phyloP scores from a whole-genome alignment of 2,113 vertebrate species.

The Paedocypris sp. region DNA sequence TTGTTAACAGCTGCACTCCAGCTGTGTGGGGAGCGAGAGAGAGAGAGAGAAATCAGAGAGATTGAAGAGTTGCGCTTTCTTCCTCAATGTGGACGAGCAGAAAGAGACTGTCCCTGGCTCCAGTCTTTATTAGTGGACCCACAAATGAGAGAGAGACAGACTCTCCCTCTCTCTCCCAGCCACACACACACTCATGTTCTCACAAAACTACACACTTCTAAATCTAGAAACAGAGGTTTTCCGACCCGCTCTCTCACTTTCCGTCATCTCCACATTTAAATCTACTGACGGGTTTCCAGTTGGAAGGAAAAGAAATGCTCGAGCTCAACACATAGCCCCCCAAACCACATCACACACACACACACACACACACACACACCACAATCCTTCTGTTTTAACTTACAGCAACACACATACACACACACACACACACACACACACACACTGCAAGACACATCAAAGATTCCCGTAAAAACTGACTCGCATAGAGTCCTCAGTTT shows the following conservation, averaged over 20 bases:
- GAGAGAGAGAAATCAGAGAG: conserved; percentile 34
- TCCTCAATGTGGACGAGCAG: conserved; percentile 37
- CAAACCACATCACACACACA: conserved; percentile 65
- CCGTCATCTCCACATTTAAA: too few species aligned
- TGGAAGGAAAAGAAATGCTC: neutral
- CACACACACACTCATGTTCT: neutral
- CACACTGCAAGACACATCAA: conserved; percentile 64
- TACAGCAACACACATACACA: conserved; percentile 49
- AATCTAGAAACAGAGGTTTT: too few species aligned
- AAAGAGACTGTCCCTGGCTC: conserved; percentile 52
- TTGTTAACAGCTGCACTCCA: conserved; percentile 71
- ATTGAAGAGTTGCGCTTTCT: conserved; percentile 28
- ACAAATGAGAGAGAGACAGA: conserved; percentile 42
- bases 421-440: conserved; percentile 15
- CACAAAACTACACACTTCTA: too few species aligned
- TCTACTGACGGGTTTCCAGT: neutral
- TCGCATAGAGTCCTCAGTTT: conserved; percentile 58
- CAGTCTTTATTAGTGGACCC: conserved; percentile 57
- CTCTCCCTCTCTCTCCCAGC: too few species aligned
- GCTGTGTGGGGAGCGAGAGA: conserved; percentile 51
- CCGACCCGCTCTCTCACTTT: too few species aligned
- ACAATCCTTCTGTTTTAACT: conserved; percentile 70
- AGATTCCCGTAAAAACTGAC: conserved; percentile 63
- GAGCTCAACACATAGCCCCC: conserved; percentile 59
- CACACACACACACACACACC: conserved; percentile 45